A percentile compares a stretch with the other conserved stretches of the same genome.
phyloP scores from a whole-genome alignment of 2,888 invertebrate genomes.

The Caenorhabditis sinica region DNA sequence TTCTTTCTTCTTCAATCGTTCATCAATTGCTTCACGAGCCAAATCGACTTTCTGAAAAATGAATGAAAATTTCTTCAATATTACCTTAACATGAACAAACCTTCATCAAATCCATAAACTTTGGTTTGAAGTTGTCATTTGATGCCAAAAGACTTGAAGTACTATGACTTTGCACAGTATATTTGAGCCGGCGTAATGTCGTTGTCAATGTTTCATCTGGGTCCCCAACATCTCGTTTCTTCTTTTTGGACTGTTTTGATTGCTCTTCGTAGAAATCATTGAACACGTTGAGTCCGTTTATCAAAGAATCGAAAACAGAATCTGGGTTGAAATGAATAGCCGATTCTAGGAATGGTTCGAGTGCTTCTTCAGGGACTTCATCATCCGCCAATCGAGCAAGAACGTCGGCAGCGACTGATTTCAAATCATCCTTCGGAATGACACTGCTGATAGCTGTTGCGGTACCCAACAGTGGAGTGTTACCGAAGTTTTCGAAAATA shows the following conservation, averaged over 20 bases:
- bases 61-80: too few relatives aligned
- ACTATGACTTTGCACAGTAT: slow-evolving; percentile 33
- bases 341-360: slow-evolving; percentile 62
- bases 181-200: slow-evolving; percentile 30
- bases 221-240: slow-evolving; percentile 23
- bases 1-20: slow-evolving; percentile 22
- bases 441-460: slow-evolving; percentile 58
- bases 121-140: slow-evolving; percentile 16
- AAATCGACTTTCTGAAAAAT: slow-evolving; percentile 47
- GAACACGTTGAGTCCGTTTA: slow-evolving; percentile 27
- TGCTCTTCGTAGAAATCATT: slow-evolving; percentile 26
- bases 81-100: background rate
- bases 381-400: slow-evolving; percentile 48
- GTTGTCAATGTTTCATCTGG: slow-evolving; percentile 40
- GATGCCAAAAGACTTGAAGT: slow-evolving; percentile 31
- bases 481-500: slow-evolving; percentile 53
- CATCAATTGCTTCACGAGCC: slow-evolving; percentile 53
- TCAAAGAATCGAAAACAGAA: slow-evolving; percentile 47
- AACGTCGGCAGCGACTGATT: slow-evolving; percentile 39
- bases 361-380: slow-evolving; percentile 54
- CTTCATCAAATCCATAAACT: background rate
- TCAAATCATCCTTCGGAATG: slow-evolving; percentile 51
- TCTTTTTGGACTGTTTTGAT: slow-evolving; percentile 22
- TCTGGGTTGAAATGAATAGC: slow-evolving; percentile 58
- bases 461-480: slow-evolving; percentile 61